Percentiles rank a stretch among this genome's conserved stretches.
Conservation (phyloP, 2,888 invertebrate species). For the Alcis repandata region DNA sequence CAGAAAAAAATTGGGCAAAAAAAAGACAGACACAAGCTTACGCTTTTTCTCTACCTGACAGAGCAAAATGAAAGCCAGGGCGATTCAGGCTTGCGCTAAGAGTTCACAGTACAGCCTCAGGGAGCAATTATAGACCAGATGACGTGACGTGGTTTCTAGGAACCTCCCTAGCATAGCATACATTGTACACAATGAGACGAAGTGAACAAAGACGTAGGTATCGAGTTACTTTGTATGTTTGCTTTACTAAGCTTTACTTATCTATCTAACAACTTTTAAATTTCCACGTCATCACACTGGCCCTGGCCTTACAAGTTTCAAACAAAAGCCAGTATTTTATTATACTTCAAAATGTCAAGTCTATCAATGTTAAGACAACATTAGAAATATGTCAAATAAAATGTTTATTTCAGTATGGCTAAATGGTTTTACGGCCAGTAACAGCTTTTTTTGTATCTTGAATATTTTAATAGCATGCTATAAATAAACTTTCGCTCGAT, state of each 20-base stretch:
- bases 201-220: too few relatives aligned
- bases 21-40: too few relatives aligned
- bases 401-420: conserved; percentile 32
- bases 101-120: too few relatives aligned
- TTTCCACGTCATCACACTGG: conserved; percentile 22
- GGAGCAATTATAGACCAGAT: too few relatives aligned
- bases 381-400: conserved; percentile 19
- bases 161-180: too few relatives aligned
- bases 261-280: conserved; percentile 5
- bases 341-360: conserved; percentile 27
- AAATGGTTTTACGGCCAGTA: conserved; percentile 24
- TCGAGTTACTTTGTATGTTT: too few relatives aligned
- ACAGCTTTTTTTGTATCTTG: conserved; percentile 10
- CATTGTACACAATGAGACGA: too few relatives aligned
- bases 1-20: too few relatives aligned
- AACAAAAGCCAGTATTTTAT: conserved; percentile 26
- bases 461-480: background rate
- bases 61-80: too few relatives aligned
- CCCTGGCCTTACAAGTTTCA: conserved; percentile 37
- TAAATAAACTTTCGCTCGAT: conserved; percentile 12
- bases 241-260: background rate
- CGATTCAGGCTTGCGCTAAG: too few relatives aligned
- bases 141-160: too few relatives aligned
- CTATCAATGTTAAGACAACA: conserved; percentile 22
- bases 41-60: too few relatives aligned